A percentile compares a stretch with the other conserved stretches of the same genome.
phyloP scores from a whole-genome alignment of 2,113 vertebrate genomes.

The Cryptoleucopteryx plumbea region DNA sequence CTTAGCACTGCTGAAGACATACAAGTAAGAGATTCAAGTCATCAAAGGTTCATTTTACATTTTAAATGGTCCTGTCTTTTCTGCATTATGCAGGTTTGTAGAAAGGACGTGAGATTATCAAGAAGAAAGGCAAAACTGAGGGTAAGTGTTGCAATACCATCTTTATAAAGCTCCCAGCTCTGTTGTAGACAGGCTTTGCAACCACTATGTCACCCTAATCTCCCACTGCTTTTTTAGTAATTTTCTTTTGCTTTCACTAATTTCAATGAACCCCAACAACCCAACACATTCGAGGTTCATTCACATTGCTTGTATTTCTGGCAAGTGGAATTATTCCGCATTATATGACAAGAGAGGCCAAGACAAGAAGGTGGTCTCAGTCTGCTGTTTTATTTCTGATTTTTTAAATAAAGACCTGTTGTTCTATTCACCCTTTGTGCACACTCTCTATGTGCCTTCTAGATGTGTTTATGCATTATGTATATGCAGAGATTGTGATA shows the following conservation, averaged over 20 bases:
- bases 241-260: neutral
- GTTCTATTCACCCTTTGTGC: neutral
- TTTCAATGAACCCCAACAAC: neutral
- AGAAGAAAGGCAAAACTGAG: neutral
- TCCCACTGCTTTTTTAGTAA: neutral
- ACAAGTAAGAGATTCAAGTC: neutral
- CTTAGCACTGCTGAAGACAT: neutral
- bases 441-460: neutral
- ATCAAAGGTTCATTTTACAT: neutral
- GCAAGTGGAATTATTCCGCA: neutral
- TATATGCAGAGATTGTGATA: rapidly evolving
- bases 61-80: neutral
- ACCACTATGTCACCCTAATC: neutral
- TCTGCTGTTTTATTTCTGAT: neutral
- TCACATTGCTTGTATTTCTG: neutral
- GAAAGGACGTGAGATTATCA: neutral
- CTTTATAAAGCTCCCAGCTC: neutral
- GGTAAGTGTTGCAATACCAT: neutral
- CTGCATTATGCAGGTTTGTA: neutral
- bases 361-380: neutral
- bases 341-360: neutral
- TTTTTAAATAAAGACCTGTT: neutral
- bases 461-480: rapidly evolving
- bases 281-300: neutral
- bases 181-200: neutral